phyloP scores from a whole-genome alignment of 2,113 vertebrate genomes.

The Notothenia coriiceps region DNA sequence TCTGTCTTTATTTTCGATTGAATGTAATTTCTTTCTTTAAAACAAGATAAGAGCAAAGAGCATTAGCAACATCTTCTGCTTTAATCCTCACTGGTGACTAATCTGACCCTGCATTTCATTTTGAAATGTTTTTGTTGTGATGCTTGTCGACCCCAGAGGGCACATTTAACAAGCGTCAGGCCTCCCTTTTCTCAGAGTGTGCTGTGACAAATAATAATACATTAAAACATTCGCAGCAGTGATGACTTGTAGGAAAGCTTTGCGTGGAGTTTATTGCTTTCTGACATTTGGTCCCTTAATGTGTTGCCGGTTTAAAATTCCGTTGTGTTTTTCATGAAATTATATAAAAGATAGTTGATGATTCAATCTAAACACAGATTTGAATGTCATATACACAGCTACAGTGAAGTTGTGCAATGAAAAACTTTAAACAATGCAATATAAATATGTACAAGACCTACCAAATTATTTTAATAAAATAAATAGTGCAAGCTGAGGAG shows the following conservation, averaged over 20 bases:
- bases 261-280: not conserved
- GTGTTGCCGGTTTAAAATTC: too few relatives aligned
- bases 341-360: too few relatives aligned
- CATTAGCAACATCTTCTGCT: conserved; percentile 17
- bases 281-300: too few relatives aligned
- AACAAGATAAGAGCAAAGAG: conserved; percentile 18
- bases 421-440: too few relatives aligned
- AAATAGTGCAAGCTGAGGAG: too few relatives aligned
- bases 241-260: not conserved
- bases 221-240: not conserved
- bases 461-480: too few relatives aligned
- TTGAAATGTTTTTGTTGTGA: conserved; percentile 15
- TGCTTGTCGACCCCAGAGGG: conserved; percentile 8
- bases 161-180: conserved; percentile 17
- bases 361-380: too few relatives aligned
- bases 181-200: not conserved
- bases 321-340: too few relatives aligned
- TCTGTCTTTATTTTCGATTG: not conserved
- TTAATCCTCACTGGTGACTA: conserved; percentile 1
- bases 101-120: conserved; percentile 5
- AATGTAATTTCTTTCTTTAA: conserved; percentile 8
- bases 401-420: not conserved
- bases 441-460: too few relatives aligned
- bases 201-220: conserved; percentile 21
- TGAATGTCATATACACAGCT: too few relatives aligned